Evolutionary conservation across 2,888 invertebrate species (phyloP), one percentile per base, ranked within the genome.

Genomic region (Mesochorus sp.): DNA sequence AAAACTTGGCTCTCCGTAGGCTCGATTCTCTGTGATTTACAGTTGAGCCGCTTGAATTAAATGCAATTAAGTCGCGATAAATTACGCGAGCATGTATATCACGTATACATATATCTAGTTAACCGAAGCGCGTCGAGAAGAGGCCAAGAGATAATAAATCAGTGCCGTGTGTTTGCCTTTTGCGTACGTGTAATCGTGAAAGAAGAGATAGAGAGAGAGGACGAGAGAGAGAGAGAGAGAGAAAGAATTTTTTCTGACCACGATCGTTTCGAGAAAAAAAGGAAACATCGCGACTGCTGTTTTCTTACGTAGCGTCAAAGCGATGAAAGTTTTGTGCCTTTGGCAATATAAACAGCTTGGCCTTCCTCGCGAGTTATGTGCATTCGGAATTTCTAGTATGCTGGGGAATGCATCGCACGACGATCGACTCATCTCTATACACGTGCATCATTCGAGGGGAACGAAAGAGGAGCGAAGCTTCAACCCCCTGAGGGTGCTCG

Each of bases 1-100:
- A 31, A 37, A 66, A 59, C 73, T n/a, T n/a, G 39, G 12, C 57
- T 73, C 59, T 47, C 74, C 44, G 61, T 17, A 62, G 61, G 31
- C 71, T 71, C 70, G 75, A 83, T 81, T 67, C 84, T 87, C 83
- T 82, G 87, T 88, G 87, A 88, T 88, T 88, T 87, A 87, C 88
- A 83, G 84, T 82, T 82, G 84, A 75, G 84, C 83, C 84, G 83
- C 80, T 87, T 86, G 84, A 87, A 88, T 88, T 85, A 86, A 86
- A 86, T 87, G 86, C 85, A 88, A 88, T 88, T 88, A 88, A 88
- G 84, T 86, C 83, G 83, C 86, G 76, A 86, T 87, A 86, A 88
- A 88, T 88, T 84, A 88, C 83, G 37, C 70, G 34, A 31, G 51
- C 28, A 49, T 51, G n/a, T 8, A 37, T 55, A 31, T 64, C 55